Percentiles rank a stretch among this genome's conserved stretches.
Conservation (phyloP, 2,113 vertebrate genomes). For the Recurvirostra avosetta region DNA sequence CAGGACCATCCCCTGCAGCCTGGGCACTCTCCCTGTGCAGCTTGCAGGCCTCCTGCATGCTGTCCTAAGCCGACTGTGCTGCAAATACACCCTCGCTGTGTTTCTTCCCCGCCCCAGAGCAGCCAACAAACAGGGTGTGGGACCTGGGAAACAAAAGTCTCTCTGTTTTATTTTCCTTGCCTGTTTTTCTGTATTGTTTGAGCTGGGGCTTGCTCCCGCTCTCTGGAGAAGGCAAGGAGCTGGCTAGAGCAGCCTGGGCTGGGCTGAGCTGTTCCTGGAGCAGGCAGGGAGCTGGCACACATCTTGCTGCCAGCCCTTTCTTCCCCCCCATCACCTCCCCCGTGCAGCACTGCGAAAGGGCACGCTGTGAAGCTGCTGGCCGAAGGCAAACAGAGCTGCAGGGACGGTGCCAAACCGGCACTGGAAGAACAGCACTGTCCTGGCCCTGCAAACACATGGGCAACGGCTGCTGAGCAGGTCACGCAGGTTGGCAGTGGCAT, state of each 20-base stretch:
- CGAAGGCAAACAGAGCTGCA: accelerated
- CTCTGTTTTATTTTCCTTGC: neutral
- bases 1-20: neutral
- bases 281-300: neutral
- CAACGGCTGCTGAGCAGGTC: neutral
- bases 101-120: neutral
- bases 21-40: neutral
- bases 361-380: neutral
- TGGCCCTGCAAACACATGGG: neutral
- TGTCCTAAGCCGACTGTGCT: neutral
- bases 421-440: neutral
- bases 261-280: neutral
- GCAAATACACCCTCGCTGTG: neutral
- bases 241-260: neutral
- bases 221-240: neutral
- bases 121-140: neutral
- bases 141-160: neutral
- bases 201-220: neutral
- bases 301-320: neutral
- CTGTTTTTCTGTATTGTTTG: neutral
- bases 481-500: neutral
- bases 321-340: neutral
- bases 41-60: accelerated
- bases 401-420: neutral
- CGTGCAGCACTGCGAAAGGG: neutral